These are phyloP conservation scores for Hassar affinis DNA, from an alignment of 2,113 vertebrate species.

Conservation along the genomic window DNA sequence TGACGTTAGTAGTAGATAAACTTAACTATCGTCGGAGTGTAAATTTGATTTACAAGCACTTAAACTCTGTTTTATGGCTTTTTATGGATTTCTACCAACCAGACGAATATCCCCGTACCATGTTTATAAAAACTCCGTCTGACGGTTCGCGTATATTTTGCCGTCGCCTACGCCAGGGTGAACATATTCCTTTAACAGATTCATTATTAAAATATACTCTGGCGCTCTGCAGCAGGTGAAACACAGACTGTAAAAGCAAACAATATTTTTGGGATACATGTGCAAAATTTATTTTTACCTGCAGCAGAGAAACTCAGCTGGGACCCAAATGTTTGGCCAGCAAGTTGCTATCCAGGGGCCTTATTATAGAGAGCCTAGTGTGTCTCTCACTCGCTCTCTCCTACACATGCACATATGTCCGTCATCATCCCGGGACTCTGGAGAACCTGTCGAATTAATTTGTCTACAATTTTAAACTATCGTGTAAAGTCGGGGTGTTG, in stretches of 20 bases:
- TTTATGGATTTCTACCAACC: neutral
- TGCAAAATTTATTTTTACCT: slow-evolving; percentile 34
- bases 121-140: neutral
- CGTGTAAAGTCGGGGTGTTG: neutral
- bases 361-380: slow-evolving; percentile 31
- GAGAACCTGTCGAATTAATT: slow-evolving; percentile 29
- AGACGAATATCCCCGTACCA: neutral
- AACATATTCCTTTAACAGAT: slow-evolving; percentile 4
- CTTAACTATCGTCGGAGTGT: neutral
- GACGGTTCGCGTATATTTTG: neutral
- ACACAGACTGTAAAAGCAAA: slow-evolving; percentile 45
- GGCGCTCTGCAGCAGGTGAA: neutral
- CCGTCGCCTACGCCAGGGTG: neutral
- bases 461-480: slow-evolving; percentile 23
- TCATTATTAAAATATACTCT: slow-evolving; percentile 32
- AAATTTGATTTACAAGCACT: neutral
- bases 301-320: slow-evolving; percentile 14
- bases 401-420: neutral
- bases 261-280: slow-evolving; percentile 6
- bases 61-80: neutral
- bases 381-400: neutral
- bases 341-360: slow-evolving; percentile 12
- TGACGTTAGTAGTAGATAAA: too few species aligned
- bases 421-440: slow-evolving; percentile 2
- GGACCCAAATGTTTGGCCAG: slow-evolving; percentile 21